Evolutionary conservation across 2,888 invertebrate genomes (phyloP), one percentile per base, ranked within the genome.

Genomic region (Cephus rjabovi): DNA sequence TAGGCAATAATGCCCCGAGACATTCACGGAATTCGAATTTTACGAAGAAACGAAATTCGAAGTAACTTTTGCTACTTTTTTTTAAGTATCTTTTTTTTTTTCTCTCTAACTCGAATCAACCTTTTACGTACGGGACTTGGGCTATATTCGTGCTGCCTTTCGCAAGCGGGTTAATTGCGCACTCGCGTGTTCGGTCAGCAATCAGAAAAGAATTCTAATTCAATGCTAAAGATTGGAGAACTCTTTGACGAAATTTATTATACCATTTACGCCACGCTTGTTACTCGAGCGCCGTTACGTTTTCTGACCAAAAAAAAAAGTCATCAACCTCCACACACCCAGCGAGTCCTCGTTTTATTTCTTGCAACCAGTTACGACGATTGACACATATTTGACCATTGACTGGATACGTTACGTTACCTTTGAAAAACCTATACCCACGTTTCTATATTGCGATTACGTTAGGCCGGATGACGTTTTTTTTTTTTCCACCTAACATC

Each of bases 131-230:
- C 40, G 40, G 40, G 15, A 15, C 40, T 56, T 23, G 40, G 9
- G 23, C 23, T 56, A 56, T 56, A 23, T 56, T 56, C 40, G 0
- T 23, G 40, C 23, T 56, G 23, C 40, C 23, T 71, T 71, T 71
- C 71, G 33, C 71, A 71, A 71, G 71, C 33, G 30, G 71, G 71
- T 71, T 71, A 71, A 71, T 71, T 71, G 71, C 71, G 71, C 71
- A 71, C 3, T 71, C 71, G 71, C 71, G 71, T 71, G 71, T 33
- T 71, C 71, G 33, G 15, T 33, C 71, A 9, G 30, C 30, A 71
- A 33, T 33, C 71, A 71, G 71, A 71, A 71, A 33, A 71, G 71
- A 71, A 71, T 71, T 71, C 71, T 56, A 56, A 56, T 56, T 56
- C 40, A 56, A 71, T 33, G 71, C 31, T 33, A 33, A 31, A 33